phyloP scores from a whole-genome alignment of 2,888 invertebrate genomes.

The Ceriagrion tenellum region DNA sequence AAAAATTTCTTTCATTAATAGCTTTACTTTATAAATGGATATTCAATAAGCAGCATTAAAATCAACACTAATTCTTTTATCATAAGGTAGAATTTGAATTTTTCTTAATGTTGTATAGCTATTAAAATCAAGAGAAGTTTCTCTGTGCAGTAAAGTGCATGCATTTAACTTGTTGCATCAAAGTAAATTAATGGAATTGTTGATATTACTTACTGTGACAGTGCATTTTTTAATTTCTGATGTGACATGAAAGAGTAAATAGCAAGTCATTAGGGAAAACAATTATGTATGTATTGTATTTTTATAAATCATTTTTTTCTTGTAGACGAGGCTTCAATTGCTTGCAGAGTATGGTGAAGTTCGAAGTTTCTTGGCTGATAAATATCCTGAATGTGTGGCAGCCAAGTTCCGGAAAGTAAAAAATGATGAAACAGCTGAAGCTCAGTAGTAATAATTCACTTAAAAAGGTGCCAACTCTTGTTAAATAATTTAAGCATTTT shows the following conservation, averaged over 20 bases:
- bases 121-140: too few relatives aligned
- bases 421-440: neutral
- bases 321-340: slow-evolving; percentile 79
- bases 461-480: neutral
- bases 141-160: too few relatives aligned
- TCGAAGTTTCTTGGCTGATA: slow-evolving; percentile 86
- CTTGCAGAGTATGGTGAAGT: slow-evolving; percentile 86
- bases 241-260: neutral
- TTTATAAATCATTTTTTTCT: neutral
- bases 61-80: too few relatives aligned
- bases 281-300: neutral
- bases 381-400: slow-evolving; percentile 84
- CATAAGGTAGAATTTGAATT: too few relatives aligned
- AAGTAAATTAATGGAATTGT: too few relatives aligned
- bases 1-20: too few relatives aligned
- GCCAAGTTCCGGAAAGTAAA: slow-evolving; percentile 44
- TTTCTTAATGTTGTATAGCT: too few relatives aligned
- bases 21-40: too few relatives aligned
- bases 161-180: too few relatives aligned
- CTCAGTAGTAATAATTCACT: neutral
- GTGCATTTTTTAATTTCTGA: too few relatives aligned
- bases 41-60: too few relatives aligned
- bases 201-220: too few relatives aligned
- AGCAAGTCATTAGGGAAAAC: neutral
- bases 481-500: neutral